Conservation (phyloP, 2,797 vertebrate genomes). For the Erethizon dorsatum region DNA sequence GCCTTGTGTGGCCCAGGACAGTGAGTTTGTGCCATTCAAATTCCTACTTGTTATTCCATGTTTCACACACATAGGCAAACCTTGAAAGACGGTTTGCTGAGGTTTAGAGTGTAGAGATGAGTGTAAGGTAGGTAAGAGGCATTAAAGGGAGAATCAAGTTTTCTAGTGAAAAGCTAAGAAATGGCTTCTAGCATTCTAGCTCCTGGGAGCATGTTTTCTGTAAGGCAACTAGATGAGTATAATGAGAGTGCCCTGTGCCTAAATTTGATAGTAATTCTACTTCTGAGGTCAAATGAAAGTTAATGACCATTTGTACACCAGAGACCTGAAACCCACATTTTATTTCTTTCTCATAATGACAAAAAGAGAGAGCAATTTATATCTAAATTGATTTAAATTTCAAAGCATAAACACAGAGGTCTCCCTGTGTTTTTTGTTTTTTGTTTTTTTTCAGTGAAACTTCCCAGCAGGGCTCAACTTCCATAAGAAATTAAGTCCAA, state of each 20-base stretch:
- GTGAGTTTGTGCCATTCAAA: constrained; percentile 69
- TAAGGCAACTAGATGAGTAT: constrained; percentile 78
- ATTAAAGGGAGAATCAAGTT: constrained; percentile 55
- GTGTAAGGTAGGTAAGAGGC: neutral
- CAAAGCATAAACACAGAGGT: constrained; percentile 81
- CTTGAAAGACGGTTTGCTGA: constrained; percentile 78
- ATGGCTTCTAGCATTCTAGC: constrained; percentile 74
- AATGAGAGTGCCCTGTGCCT: constrained; percentile 83
- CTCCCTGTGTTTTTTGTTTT: constrained; percentile 26
- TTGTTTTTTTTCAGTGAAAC: constrained; percentile 38
- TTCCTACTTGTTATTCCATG: constrained; percentile 70
- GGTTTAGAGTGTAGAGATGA: constrained; percentile 49
- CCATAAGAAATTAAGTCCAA: constrained; percentile 55
- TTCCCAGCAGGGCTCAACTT: constrained; percentile 70
- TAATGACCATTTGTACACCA: constrained; percentile 88
- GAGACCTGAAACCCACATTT: constrained; percentile 84
- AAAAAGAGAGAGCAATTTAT: constrained; percentile 85
- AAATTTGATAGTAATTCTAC: constrained; percentile 87
- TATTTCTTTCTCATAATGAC: constrained; percentile 82
- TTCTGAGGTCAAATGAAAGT: constrained; percentile 89
- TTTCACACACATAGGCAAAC: constrained; percentile 78
- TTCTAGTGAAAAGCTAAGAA: constrained; percentile 81
- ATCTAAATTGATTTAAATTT: constrained; percentile 88
- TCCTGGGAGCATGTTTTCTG: constrained; percentile 85
- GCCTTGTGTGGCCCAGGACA: constrained; percentile 17